phyloP scores from a whole-genome alignment of 2,113 vertebrate species.

The Vulpes vulpes region DNA sequence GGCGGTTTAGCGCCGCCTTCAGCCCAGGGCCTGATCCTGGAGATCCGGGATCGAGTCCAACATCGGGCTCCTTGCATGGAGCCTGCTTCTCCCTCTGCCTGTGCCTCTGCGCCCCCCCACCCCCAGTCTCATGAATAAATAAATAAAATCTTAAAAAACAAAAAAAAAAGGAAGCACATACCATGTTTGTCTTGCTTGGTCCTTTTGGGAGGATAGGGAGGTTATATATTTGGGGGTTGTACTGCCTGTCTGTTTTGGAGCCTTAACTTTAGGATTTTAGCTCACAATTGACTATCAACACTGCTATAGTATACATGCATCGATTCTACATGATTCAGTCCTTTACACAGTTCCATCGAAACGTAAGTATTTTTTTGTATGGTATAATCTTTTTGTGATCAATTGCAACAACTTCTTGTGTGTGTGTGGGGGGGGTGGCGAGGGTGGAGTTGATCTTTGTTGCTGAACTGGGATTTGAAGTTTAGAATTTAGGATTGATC shows the following conservation, averaged over 20 bases:
- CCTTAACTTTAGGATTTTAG: constrained; percentile 90
- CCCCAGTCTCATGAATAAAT: no score
- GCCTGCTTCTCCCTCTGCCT: no score
- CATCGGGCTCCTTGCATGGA: no score
- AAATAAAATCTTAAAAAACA: no score
- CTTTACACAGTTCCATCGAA: constrained; percentile 96
- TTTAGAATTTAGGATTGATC: constrained; percentile 35
- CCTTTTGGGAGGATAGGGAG: no score
- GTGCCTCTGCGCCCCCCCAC: no score
- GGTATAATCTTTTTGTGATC: not conserved
- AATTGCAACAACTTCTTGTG: constrained; percentile 23
- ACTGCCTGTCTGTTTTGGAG: not conserved
- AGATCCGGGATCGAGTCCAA: no score
- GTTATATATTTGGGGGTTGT: constrained; percentile 8
- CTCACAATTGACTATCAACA: constrained; percentile 97
- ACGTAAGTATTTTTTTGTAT: constrained; percentile 89
- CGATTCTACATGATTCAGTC: constrained; percentile 99
- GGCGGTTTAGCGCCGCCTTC: no score
- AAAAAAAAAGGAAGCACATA: no score
- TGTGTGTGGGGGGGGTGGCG: not conserved
- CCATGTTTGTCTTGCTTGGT: no score
- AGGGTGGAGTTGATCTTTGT: constrained; percentile 17
- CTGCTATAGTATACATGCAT: constrained; percentile 98
- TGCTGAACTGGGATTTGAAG: constrained; percentile 41
- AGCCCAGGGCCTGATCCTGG: no score